Base-by-base conservation (phyloP, 92 coral and sea anemone species). In the Porites cylindrica region DNA sequence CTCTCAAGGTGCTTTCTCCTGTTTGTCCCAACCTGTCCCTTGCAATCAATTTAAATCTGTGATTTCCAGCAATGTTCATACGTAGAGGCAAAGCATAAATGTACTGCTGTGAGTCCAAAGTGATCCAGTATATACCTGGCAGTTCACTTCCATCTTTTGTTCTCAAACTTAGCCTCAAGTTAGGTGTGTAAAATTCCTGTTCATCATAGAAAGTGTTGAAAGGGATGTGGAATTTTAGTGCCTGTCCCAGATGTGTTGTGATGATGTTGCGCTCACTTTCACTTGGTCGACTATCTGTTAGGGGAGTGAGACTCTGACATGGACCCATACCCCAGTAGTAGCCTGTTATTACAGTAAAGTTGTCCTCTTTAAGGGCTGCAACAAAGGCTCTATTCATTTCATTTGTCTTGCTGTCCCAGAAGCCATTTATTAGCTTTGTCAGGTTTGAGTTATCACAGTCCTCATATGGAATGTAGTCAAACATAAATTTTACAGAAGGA, bases 51-150 rank as follows among this genome's bases (percentile, higher is more conserved):
- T 79, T 56, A 59, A 90, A 95, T 43, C 56, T 58, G 12, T 91
- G 88, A 7, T 51, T 4, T 1, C 80, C 86, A 1, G 68, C 50
- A 14, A 69, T 47, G 19, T 71, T 89, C 13, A 82, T 84, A 0
- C 91, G 81, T 86, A 91, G 77, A 38, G 99, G 99, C 4, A 89
- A 86, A 66, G 93, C 98, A 82, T 84, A 88, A 62, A 97, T 88
- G 26, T 76, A 77, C 87, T 97, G 99, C 19, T 32, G 53, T 1
- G 83, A 66, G 72, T 95, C 85, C 60, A 95, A 77, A 6, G 63
- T 56, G 32, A 95, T 81, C 98, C 98, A 95, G 11, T 85, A 83
- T 10, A 88, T 63, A 18, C 80, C 43, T 75, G 91, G 76, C 20
- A 93, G 88, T 51, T 63, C 86, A 4, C 56, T 85, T 29, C 76